These are phyloP conservation scores for Momotus momota DNA, from an alignment of 2,797 vertebrate genomes.

Conservation along the genomic window DNA sequence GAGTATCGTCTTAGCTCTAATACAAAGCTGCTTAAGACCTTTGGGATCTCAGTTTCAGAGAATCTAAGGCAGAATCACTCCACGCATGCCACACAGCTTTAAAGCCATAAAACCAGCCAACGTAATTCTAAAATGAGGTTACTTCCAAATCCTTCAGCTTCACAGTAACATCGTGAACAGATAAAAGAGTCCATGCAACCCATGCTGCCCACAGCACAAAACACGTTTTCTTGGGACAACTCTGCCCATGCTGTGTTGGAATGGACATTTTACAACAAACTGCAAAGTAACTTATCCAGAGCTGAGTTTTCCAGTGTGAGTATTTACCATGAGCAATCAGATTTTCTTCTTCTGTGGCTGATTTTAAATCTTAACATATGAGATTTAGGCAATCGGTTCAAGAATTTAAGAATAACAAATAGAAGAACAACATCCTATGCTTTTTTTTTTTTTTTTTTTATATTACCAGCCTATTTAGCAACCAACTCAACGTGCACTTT, in stretches of 20 bases:
- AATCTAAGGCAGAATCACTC: neutral
- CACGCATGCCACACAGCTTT: neutral
- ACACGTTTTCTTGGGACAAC: neutral
- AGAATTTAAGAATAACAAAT: neutral
- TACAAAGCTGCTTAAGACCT: neutral
- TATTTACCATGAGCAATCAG: neutral
- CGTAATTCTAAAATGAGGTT: neutral
- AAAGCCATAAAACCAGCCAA: neutral
- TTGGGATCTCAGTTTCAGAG: neutral
- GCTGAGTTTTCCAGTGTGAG: neutral
- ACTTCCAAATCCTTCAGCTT: neutral
- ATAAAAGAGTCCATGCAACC: neutral
- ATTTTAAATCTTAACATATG: neutral
- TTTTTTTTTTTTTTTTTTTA: neutral
- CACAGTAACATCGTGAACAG: neutral
- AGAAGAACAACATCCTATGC: neutral
- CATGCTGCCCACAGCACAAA: neutral
- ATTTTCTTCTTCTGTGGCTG: neutral
- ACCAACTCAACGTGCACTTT: neutral
- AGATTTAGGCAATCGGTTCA: neutral
- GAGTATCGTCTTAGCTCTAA: neutral
- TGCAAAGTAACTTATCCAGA: neutral
- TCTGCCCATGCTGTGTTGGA: neutral
- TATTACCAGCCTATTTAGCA: neutral
- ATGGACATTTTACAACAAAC: neutral